Evolutionary conservation across 2,113 vertebrate genomes (phyloP).

Genomic region (Gavialis gangeticus): DNA sequence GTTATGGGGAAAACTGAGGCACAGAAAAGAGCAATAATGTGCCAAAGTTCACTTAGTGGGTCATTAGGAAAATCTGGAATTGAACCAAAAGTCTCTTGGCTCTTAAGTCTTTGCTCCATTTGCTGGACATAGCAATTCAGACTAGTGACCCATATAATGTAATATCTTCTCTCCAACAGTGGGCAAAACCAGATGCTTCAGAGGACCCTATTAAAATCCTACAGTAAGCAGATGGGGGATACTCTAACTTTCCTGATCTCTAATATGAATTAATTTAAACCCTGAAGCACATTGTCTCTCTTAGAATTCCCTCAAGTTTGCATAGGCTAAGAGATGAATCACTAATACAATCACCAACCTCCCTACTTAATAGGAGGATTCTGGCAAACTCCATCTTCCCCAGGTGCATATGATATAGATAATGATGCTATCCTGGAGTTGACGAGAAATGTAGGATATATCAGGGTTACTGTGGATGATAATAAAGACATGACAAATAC

Average conservation of each 20-base stretch:
- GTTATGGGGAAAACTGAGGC: too few species aligned
- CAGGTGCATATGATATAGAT: slow-evolving; percentile 25
- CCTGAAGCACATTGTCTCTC: background rate
- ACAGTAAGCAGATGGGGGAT: background rate
- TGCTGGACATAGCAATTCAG: background rate
- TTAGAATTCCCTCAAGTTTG: background rate
- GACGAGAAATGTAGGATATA: background rate
- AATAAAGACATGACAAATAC: background rate
- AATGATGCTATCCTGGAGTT: background rate
- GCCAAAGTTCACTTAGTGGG: too few species aligned
- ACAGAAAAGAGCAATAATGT: too few species aligned
- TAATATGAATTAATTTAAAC: background rate
- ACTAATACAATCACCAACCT: slow-evolving; percentile 5
- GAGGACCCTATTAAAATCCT: background rate
- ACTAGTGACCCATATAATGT: background rate
- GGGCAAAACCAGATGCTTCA: slow-evolving; percentile 6
- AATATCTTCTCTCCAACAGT: background rate
- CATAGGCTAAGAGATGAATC: slow-evolving; percentile 38
- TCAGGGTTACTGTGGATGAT: background rate
- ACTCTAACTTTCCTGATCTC: background rate
- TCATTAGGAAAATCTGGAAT: too few species aligned
- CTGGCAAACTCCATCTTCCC: slow-evolving; percentile 12
- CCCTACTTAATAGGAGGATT: background rate
- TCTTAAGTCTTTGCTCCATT: background rate
- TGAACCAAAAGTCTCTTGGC: background rate